Evolutionary conservation across 1,140 invertebrate genomes (phyloP).

Genomic region (Lutraria rhynchaena): DNA sequence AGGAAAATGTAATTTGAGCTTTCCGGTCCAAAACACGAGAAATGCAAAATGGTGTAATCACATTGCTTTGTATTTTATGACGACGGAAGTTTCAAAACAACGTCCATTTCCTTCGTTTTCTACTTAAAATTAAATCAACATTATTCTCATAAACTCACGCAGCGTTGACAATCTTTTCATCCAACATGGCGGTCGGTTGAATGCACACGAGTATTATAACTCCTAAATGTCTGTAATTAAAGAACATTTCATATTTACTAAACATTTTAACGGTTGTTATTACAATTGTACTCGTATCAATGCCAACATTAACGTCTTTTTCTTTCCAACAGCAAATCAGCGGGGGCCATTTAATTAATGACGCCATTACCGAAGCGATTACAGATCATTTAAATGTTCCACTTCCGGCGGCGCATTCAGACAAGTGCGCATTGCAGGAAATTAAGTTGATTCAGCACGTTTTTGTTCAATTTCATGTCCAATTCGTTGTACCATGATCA

Average conservation of each 20-base stretch:
- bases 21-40: too few species aligned
- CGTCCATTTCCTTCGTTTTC: too few species aligned
- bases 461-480: slow-evolving; percentile 43
- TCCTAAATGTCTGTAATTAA: background rate
- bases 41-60: too few species aligned
- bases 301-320: slow-evolving; percentile 16
- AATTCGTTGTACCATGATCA: slow-evolving; percentile 40
- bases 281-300: slow-evolving; percentile 1
- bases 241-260: slow-evolving; percentile 6
- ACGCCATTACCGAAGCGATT: slow-evolving; percentile 14
- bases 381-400: slow-evolving; percentile 28
- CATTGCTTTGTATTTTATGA: too few species aligned
- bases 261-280: slow-evolving; percentile 29
- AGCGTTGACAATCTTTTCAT: too few species aligned
- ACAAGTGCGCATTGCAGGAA: slow-evolving; percentile 42
- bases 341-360: slow-evolving; percentile 26
- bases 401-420: slow-evolving; percentile 38
- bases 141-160: too few species aligned
- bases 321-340: slow-evolving; percentile 8
- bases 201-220: too few species aligned
- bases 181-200: too few species aligned
- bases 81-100: too few species aligned
- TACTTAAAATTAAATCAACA: too few species aligned
- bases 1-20: too few species aligned
- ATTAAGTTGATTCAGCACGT: slow-evolving; percentile 46